A percentile compares a stretch with the other conserved stretches of the same genome.
Evolutionary conservation across 2,888 invertebrate species (phyloP).

Genomic region (Entomobrya proxima): DNA sequence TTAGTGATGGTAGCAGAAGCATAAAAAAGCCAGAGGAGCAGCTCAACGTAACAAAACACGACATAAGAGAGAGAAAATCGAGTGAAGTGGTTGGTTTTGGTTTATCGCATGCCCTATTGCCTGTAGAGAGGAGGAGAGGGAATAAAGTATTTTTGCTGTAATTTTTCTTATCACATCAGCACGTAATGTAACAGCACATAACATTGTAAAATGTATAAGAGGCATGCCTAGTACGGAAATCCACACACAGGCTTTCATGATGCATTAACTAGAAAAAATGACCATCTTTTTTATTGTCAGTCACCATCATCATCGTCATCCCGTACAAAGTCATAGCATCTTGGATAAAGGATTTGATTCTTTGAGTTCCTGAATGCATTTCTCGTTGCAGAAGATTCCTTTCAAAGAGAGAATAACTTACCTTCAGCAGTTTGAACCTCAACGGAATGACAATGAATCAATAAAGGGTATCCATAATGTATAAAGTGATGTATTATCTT

Average conservation of each 20-base stretch:
- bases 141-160: conserved; percentile 27
- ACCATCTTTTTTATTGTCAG: conserved; percentile 6
- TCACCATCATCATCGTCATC: no score
- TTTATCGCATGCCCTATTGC: conserved; percentile 15
- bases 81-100: conserved; percentile 11
- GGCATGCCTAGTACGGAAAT: not conserved
- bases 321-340: conserved; percentile 12
- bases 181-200: conserved; percentile 9
- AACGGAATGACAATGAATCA: conserved; percentile 24
- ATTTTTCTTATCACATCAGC: conserved; percentile 30
- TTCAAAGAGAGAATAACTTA: not conserved
- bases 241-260: not conserved
- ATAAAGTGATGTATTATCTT: not conserved
- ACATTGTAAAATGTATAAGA: conserved; percentile 18
- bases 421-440: conserved; percentile 5
- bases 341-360: not conserved
- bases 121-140: conserved; percentile 7
- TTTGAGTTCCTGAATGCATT: not conserved
- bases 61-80: no score
- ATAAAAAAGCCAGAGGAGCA: not conserved
- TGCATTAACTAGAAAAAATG: conserved; percentile 9
- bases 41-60: not conserved
- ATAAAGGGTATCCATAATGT: not conserved
- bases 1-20: conserved; percentile 14
- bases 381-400: not conserved